phyloP scores from a whole-genome alignment of 2,113 vertebrate species.

The Aleadryas rufinucha region DNA sequence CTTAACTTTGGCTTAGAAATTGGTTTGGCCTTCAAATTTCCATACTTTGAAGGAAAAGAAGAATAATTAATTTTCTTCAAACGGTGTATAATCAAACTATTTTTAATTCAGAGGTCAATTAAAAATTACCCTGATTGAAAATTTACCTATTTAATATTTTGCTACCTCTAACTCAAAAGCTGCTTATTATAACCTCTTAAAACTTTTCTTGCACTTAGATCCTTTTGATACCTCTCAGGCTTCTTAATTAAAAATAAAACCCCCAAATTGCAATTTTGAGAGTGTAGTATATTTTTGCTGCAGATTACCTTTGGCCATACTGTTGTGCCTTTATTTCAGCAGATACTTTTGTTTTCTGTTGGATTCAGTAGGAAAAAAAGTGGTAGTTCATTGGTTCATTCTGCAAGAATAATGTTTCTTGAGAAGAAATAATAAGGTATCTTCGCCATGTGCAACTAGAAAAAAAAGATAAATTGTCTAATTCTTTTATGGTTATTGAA shows the following conservation, averaged over 20 bases:
- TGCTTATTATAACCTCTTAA: background rate
- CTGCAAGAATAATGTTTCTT: background rate
- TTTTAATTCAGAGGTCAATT: conserved; percentile 57
- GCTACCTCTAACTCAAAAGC: conserved; percentile 29
- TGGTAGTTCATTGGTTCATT: background rate
- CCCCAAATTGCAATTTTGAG: background rate
- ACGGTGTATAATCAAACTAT: conserved; percentile 37
- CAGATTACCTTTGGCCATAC: background rate
- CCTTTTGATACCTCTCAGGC: background rate
- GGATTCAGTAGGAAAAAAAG: background rate
- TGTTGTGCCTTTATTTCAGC: background rate
- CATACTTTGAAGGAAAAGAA: conserved; percentile 55
- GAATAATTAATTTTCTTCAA: conserved; percentile 66
- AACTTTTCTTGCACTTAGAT: background rate
- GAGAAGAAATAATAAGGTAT: background rate
- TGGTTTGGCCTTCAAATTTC: conserved; percentile 47
- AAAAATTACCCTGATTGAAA: conserved; percentile 28
- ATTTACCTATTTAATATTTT: conserved; percentile 30
- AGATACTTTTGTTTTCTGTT: background rate
- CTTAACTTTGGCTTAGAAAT: conserved; percentile 46
- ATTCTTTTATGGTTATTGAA: background rate
- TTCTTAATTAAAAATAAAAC: background rate
- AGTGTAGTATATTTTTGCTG: background rate
- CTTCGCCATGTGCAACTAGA: background rate
- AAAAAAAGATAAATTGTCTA: background rate